Evolutionary conservation across 2,113 vertebrate genomes (phyloP), one percentile per base, ranked within the genome.

Genomic region (Chloropsis cyanopogon): DNA sequence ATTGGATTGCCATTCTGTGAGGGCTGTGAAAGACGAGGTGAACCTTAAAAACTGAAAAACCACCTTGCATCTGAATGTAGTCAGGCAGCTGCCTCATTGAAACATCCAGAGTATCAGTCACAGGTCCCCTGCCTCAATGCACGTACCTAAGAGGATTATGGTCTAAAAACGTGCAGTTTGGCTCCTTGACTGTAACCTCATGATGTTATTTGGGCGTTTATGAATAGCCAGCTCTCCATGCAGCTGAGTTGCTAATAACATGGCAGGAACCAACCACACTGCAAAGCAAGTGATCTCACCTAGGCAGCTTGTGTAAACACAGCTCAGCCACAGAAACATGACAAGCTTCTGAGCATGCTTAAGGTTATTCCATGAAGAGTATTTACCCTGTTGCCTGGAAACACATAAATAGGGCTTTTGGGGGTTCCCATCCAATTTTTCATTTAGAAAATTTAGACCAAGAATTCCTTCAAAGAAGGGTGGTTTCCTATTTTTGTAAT

Each of bases 261-360:
- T 69, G 78, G 87, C 83, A 95, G 8, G 56, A 78, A 88, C 80
- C 83, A 73, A 57, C 85, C 53, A 53, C 42, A 57, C 69, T 82
- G 94, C 88, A 84, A 86, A 91, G 89, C 52, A 57, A 94, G 71
- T 95, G 94, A 95, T 71, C 84, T 95, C 94, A 95, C 91, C 87
- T 85, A 69, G 89, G 70, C 84, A 93, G 93, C 84, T 80, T 80
- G 50, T 39, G 78, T 91, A 95, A 95, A 97, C 93, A 97, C 8
- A 15, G 84, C 81, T 56, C 42, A 88, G 89, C 46, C 93, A 93
- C 91, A 88, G 47, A 86, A 96, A 64, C 21, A 89, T 2, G 19
- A 93, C 64, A 35, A 59, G 59, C 39, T 80, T 42, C 60, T 52
- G 42, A 90, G 72, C 33, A 2, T 33, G 72, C 42, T 82, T 80